Percentiles rank a stretch among this genome's conserved stretches.
These are phyloP conservation scores for Pangasianodon hypophthalmus DNA, from an alignment of 2,113 vertebrate species.

Conservation along the genomic window DNA sequence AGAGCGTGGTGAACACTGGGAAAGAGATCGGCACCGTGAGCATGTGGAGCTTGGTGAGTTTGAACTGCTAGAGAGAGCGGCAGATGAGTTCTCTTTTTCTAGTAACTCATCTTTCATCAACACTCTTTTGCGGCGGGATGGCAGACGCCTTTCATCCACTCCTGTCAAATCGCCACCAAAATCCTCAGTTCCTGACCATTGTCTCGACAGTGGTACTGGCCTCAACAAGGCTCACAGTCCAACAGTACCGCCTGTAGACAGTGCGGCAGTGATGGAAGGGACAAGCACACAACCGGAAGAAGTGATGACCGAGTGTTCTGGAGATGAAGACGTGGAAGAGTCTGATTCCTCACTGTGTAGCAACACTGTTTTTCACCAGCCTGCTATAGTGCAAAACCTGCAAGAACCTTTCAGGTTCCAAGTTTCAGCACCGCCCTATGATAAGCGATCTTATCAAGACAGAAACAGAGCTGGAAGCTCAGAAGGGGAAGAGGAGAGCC, in stretches of 20 bases:
- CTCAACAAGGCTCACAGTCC: not conserved
- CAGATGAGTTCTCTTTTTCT: constrained; percentile 94
- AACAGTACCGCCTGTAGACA: constrained; percentile 1
- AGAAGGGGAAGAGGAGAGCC: constrained; percentile 48
- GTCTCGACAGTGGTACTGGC: not conserved
- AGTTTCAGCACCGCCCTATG: constrained; percentile 59
- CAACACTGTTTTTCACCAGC: constrained; percentile 58
- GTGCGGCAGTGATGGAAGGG: not conserved
- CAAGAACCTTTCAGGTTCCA: constrained; percentile 61
- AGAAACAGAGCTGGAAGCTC: constrained; percentile 51
- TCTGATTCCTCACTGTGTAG: constrained; percentile 54
- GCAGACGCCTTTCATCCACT: constrained; percentile 85
- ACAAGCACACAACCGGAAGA: not conserved
- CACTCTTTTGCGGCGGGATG: constrained; percentile 40
- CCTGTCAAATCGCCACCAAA: constrained; percentile 79
- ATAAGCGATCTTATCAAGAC: constrained; percentile 72
- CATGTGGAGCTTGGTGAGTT: constrained; percentile 91
- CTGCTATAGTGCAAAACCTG: not conserved
- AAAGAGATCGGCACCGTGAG: constrained; percentile 80
- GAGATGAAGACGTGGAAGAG: constrained; percentile 33
- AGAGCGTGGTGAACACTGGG: constrained; percentile 82
- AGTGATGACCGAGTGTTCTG: not conserved
- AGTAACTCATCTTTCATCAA: constrained; percentile 93
- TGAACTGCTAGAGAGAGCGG: constrained; percentile 90
- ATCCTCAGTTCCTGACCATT: not conserved